phyloP scores from a whole-genome alignment of 2,113 vertebrate genomes.

The Rhabdornis inornatus region DNA sequence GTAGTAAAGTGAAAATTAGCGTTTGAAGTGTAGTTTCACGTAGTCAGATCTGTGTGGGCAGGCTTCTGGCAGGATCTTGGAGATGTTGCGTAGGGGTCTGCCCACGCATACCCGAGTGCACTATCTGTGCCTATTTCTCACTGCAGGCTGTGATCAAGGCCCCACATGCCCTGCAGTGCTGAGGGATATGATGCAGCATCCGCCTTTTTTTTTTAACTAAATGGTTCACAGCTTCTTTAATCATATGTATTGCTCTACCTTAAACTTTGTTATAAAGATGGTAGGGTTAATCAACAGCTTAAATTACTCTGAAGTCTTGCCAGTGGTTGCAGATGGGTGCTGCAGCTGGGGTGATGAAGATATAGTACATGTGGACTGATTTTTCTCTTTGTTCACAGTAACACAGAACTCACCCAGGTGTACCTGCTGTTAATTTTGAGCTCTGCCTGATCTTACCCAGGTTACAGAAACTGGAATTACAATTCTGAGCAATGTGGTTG shows the following conservation, averaged over 20 bases:
- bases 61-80: constrained; percentile 33
- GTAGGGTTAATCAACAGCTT: neutral
- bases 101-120: neutral
- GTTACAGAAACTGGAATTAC: neutral
- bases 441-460: neutral
- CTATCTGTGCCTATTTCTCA: constrained; percentile 1
- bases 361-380: neutral
- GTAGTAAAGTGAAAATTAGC: constrained; percentile 22
- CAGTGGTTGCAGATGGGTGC: constrained; percentile 11
- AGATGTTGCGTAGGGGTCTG: neutral
- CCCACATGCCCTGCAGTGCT: constrained; percentile 16
- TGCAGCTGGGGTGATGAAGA: constrained; percentile 19
- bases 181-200: constrained; percentile 24
- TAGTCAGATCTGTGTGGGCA: constrained; percentile 29
- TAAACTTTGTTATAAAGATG: neutral
- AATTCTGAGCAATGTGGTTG: neutral
- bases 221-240: neutral
- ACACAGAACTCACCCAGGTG: neutral
- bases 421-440: neutral
- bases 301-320: constrained; percentile 22
- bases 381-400: constrained; percentile 3
- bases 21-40: neutral
- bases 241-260: neutral
- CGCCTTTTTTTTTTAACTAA: neutral
- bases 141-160: neutral